phyloP scores from a whole-genome alignment of 2,113 vertebrate species.

The Nettapus auritus region DNA sequence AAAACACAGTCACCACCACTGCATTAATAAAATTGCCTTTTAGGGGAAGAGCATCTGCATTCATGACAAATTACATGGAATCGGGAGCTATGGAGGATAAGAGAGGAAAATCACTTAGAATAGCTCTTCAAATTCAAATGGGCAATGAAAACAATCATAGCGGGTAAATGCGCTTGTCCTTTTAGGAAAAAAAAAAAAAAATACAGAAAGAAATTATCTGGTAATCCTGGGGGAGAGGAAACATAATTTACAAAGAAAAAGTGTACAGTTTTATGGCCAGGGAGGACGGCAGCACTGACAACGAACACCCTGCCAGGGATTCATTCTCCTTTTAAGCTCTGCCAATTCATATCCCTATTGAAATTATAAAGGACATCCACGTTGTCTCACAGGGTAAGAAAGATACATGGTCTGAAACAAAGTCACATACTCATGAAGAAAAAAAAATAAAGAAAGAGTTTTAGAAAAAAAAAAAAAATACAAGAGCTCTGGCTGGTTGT shows the following conservation, averaged over 20 bases:
- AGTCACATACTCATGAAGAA: not conserved
- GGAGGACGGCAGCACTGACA: conserved; percentile 59
- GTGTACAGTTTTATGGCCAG: conserved; percentile 39
- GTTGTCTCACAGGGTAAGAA: not conserved
- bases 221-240: conserved; percentile 27
- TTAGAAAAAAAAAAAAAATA: not conserved
- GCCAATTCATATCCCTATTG: conserved; percentile 31
- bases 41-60: not conserved
- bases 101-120: conserved; percentile 30
- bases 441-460: not conserved
- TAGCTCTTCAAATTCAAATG: conserved; percentile 59
- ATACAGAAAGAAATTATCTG: conserved; percentile 38
- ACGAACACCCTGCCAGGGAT: conserved; percentile 49
- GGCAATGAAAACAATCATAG: conserved; percentile 24
- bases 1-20: not conserved
- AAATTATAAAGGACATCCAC: conserved; percentile 44
- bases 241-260: conserved; percentile 64
- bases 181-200: not conserved
- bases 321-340: conserved; percentile 66
- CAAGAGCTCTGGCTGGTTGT: not conserved
- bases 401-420: not conserved
- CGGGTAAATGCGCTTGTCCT: not conserved
- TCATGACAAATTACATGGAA: not conserved
- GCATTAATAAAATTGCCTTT: conserved; percentile 4
- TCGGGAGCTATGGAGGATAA: not conserved